These are phyloP conservation scores for cattle (Bos taurus) DNA, from an alignment of 2,113 vertebrate species.

Conservation along the genomic window ARS-UCD2.0 NC_037342.1:41622001-41622500, in stretches of 20 bases:
- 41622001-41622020: background rate
- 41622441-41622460: background rate
- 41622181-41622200: background rate
- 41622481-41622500: background rate
- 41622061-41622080: background rate
- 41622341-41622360: constrained; percentile 9
- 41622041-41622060: background rate
- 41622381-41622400: constrained; percentile 45
- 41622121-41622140: background rate
- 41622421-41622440: background rate
- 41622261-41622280: constrained; percentile 23
- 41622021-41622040: background rate
- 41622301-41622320: constrained; percentile 51
- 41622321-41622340: background rate
- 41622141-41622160: background rate
- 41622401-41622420: constrained; percentile 13
- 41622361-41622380: constrained; percentile 16
- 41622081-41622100: background rate
- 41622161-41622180: background rate
- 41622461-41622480: background rate
- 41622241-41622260: background rate
- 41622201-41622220: background rate
- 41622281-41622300: constrained; percentile 49
- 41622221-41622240: constrained; percentile 17
- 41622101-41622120: background rate